Evolutionary conservation across 2,797 vertebrate species (phyloP), one percentile per base, ranked within the genome.

Genomic region (Psittacula derbiana): DNA sequence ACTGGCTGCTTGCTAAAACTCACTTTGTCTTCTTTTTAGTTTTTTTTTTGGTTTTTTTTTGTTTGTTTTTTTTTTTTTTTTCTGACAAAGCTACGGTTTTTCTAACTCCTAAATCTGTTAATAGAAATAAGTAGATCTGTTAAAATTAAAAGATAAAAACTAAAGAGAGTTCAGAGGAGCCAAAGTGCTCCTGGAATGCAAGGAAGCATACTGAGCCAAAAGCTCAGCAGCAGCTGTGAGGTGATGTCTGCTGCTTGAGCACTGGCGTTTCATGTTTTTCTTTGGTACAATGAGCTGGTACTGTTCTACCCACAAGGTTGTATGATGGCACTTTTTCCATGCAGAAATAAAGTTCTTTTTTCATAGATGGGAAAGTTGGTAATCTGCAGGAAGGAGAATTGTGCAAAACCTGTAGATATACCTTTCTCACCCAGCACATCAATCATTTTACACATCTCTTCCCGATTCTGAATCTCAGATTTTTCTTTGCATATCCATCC

Each of bases 181-280:
- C 4, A 64, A 67, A 73, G 24, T 43, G 8, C 5, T 70, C 17
- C 8, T 73, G 46, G 8, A 71, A 11, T 19, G 7, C 16, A 80
- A 60, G 21, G 27, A 70, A 80, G 12, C 20, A 16, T 0, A 0
- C 15, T 38, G 44, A 85, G 31, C 19, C 23, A 67, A 43, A 12
- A 14, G 12, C 16, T 49, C 12, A 43, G n/a, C 5, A 43, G 25
- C 2, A 31, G 8, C 21, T 86, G 15, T 50, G 60, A 73, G 50
- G 16, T 17, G 41, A 15, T 0, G 1, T 46, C 36, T 75, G 36
- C 31, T 50, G 33, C 49, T 58, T 0, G 1, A 2, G 14, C 28
- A 57, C 13, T 4, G 2, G 2, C 7, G 11, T 52, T 82, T 52
- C 1, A 0, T 30, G 9, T 11, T 49, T n/a, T 61, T 8, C 8